These are phyloP conservation scores for Salmo trutta DNA, from an alignment of 2,797 vertebrate species.

Conservation along the genomic window DNA sequence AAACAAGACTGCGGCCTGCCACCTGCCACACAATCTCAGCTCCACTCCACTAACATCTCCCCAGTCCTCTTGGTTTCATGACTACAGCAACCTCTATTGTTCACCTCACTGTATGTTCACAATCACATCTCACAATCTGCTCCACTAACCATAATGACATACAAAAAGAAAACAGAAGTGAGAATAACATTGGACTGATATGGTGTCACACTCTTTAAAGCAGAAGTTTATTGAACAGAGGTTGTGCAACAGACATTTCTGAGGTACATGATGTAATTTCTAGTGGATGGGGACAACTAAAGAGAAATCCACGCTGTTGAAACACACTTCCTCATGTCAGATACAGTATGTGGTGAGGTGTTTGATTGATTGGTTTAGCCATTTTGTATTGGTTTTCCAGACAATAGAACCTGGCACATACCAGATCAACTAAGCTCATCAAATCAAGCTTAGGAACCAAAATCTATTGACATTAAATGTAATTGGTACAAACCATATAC, in stretches of 20 bases:
- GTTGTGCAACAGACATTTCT: constrained; percentile 88
- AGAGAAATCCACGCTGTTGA: constrained; percentile 59
- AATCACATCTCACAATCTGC: constrained; percentile 54
- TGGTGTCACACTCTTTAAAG: constrained; percentile 91
- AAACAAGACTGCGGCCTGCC: not conserved
- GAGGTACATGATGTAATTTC: constrained; percentile 89
- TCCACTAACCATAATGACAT: constrained; percentile 9
- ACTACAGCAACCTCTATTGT: constrained; percentile 49
- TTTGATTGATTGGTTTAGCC: constrained; percentile 5
- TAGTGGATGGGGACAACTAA: constrained; percentile 58
- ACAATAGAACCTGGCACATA: not conserved
- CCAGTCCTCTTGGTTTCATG: not conserved
- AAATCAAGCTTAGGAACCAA: constrained; percentile 27
- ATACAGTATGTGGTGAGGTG: not conserved
- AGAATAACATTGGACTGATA: constrained; percentile 81
- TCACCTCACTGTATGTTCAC: constrained; percentile 61
- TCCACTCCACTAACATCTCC: not conserved
- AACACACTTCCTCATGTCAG: constrained; percentile 14
- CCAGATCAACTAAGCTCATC: not conserved
- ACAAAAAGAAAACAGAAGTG: constrained; percentile 75
- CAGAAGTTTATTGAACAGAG: constrained; percentile 87
- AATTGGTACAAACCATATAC: constrained; percentile 62
- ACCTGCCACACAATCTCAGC: not conserved
- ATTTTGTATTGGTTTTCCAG: not conserved
- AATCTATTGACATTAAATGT: constrained; percentile 50